A percentile compares a stretch with the other conserved stretches of the same genome.
Conservation (phyloP, 1,140 invertebrate genomes). For the Apocrypta bakeri region DNA sequence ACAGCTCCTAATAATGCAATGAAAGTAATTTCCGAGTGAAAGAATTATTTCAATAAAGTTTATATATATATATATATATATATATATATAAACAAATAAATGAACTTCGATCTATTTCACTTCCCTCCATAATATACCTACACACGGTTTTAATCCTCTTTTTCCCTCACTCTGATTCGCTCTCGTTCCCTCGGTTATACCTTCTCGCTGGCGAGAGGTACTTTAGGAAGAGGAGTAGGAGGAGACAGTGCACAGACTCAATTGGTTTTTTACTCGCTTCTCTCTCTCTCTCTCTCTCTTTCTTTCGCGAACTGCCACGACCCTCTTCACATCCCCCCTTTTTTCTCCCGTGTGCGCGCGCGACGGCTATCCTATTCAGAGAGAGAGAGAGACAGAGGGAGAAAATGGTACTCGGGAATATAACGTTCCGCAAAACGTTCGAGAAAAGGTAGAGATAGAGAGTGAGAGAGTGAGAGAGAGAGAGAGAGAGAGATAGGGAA, state of each 20-base stretch:
- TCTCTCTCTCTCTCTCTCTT: not conserved
- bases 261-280: constrained; percentile 72
- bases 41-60: no score
- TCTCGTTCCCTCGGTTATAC: not conserved
- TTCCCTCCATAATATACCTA: not conserved
- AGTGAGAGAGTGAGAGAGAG: constrained; percentile 32
- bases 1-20: no score
- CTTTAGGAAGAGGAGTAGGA: constrained; percentile 37
- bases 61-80: not conserved
- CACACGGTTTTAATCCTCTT: constrained; percentile 4
- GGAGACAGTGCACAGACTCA: constrained; percentile 68
- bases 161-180: constrained; percentile 27
- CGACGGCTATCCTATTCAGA: constrained; percentile 35
- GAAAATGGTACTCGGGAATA: constrained; percentile 48
- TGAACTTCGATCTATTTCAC: no score
- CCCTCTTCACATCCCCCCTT: constrained; percentile 54
- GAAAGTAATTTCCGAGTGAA: no score
- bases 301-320: constrained; percentile 42
- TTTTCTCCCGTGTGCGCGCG: constrained; percentile 32
- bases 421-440: constrained; percentile 52
- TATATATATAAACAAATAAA: not conserved
- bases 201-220: constrained; percentile 27
- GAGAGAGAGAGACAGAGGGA: not conserved
- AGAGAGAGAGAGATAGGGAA: constrained; percentile 25
- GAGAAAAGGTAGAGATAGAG: constrained; percentile 52